A percentile compares a stretch with the other conserved stretches of the same genome.
Evolutionary conservation across 2,797 vertebrate species (phyloP).

Genomic region (Novumbra hubbsi): DNA sequence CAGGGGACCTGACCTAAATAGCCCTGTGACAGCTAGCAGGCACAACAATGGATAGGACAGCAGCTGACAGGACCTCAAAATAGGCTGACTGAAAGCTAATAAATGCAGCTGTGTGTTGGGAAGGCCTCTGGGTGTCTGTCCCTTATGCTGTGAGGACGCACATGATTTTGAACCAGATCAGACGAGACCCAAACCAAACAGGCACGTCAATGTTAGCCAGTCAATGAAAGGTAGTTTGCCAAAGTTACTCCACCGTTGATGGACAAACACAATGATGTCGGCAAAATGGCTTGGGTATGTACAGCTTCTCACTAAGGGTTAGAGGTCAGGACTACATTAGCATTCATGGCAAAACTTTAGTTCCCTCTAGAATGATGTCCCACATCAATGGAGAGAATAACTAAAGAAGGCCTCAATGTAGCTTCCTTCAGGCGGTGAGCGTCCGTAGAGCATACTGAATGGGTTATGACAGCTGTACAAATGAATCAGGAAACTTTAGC

Average conservation of each 20-base stretch:
- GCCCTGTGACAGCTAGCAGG: slow-evolving; percentile 8
- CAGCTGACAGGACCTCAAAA: neutral
- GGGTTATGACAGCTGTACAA: slow-evolving; percentile 32
- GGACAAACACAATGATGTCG: neutral
- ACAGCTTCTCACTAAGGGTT: neutral
- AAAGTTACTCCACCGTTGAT: neutral
- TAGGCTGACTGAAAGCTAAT: neutral
- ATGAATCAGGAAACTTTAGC: slow-evolving; percentile 39
- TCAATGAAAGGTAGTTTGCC: neutral
- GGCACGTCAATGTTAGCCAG: neutral
- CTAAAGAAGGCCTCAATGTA: slow-evolving; percentile 7
- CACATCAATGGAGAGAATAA: slow-evolving; percentile 9
- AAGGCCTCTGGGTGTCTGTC: neutral
- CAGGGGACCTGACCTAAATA: slow-evolving; percentile 39
- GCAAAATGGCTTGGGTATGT: neutral
- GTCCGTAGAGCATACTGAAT: slow-evolving; percentile 24
- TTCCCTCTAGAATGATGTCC: neutral
- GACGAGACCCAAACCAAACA: neutral
- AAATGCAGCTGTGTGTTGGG: neutral
- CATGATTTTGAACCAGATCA: neutral
- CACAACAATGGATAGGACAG: slow-evolving; percentile 22
- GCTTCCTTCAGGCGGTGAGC: slow-evolving; percentile 33
- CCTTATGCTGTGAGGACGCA: too few species aligned
- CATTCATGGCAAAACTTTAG: neutral
- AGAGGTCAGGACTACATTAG: neutral